phyloP scores from a whole-genome alignment of 2,888 invertebrate species.

The Isotomurus palustris region DNA sequence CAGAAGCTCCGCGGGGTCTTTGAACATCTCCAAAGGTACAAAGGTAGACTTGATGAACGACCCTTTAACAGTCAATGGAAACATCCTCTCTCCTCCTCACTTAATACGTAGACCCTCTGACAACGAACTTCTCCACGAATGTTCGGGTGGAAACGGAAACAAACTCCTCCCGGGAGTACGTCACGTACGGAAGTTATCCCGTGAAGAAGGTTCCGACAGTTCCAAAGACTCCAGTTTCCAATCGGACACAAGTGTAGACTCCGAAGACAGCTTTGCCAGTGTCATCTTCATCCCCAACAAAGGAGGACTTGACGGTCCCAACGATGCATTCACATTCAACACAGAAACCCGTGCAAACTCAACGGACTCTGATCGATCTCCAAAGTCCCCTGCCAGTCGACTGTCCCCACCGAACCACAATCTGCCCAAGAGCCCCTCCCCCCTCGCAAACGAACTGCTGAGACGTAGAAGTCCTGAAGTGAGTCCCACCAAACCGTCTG shows the following conservation, averaged over 20 bases:
- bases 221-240: conserved; percentile 67
- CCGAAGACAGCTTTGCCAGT: conserved; percentile 88
- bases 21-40: conserved; percentile 31
- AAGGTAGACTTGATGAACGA: conserved; percentile 15
- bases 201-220: conserved; percentile 72
- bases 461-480: conserved; percentile 36
- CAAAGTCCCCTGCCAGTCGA: conserved; percentile 47
- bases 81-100: conserved; percentile 30
- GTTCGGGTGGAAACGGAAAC: conserved; percentile 26
- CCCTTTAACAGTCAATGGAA: conserved; percentile 7
- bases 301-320: conserved; percentile 11
- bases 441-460: conserved; percentile 41
- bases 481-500: conserved; percentile 29
- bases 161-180: conserved; percentile 42
- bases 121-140: conserved; percentile 23
- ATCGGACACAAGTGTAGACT: conserved; percentile 89
- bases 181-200: conserved; percentile 62
- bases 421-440: conserved; percentile 43
- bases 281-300: conserved; percentile 84
- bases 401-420: conserved; percentile 45
- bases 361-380: conserved; percentile 47
- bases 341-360: conserved; percentile 45
- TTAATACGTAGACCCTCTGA: conserved; percentile 32
- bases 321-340: conserved; percentile 26
- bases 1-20: conserved; percentile 42